Evolutionary conservation across 1,140 invertebrate species (phyloP).

Genomic region (Rhopalosiphum padi): DNA sequence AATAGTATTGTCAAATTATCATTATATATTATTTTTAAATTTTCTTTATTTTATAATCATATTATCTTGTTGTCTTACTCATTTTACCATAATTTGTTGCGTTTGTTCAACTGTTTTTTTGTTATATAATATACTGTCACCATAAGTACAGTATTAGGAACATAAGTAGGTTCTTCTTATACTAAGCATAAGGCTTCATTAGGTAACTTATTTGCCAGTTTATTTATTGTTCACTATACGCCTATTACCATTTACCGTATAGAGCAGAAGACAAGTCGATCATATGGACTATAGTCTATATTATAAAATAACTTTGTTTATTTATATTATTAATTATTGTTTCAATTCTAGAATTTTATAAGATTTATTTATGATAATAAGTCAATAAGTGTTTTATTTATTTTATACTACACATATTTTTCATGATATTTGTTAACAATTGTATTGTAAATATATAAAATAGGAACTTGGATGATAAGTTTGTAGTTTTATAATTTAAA

Average conservation of each 20-base stretch:
- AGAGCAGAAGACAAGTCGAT: neutral
- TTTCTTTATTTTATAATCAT: neutral
- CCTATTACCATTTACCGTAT: neutral
- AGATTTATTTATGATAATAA: too few relatives aligned
- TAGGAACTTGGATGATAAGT: too few relatives aligned
- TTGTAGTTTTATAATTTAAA: too few relatives aligned
- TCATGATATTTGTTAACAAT: too few relatives aligned
- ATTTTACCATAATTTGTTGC: neutral
- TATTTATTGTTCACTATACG: neutral
- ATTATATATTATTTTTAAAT: neutral
- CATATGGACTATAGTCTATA: neutral
- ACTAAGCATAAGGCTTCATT: neutral
- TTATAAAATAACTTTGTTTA: neutral
- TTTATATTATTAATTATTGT: neutral
- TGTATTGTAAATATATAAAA: too few relatives aligned
- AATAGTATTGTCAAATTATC: too few relatives aligned
- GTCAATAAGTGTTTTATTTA: too few relatives aligned
- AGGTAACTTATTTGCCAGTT: neutral
- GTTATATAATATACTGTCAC: too few relatives aligned
- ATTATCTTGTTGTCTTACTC: neutral
- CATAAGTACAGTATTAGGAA: too few relatives aligned
- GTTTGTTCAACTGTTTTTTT: too few relatives aligned
- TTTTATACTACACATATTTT: too few relatives aligned
- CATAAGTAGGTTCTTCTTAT: neutral
- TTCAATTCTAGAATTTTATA: neutral